A percentile compares a stretch with the other conserved stretches of the same genome.
phyloP scores from a whole-genome alignment of 2,888 invertebrate species.

The Andricus quercusramuli region DNA sequence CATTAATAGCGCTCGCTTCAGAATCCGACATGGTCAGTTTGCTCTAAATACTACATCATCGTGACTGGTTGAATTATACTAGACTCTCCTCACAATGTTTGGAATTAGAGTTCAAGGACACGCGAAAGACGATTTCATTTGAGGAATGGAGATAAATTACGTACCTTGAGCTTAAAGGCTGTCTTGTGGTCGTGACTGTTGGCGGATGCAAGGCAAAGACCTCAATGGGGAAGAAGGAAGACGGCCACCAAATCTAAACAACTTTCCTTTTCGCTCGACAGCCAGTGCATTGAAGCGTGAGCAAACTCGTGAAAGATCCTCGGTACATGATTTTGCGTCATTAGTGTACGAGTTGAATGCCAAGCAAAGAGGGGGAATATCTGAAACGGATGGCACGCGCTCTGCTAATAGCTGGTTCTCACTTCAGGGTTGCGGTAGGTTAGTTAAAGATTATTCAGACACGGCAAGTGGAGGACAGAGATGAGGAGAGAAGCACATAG shows the following conservation, averaged over 20 bases:
- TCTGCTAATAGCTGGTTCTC: conserved; percentile 65
- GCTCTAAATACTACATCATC: conserved; percentile 55
- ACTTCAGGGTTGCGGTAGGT: conserved; percentile 64
- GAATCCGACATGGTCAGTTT: conserved; percentile 64
- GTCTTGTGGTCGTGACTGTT: not conserved
- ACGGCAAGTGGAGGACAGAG: conserved; percentile 33
- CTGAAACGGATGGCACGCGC: conserved; percentile 64
- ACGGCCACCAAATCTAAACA: conserved; percentile 8
- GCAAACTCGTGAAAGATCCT: conserved; percentile 50
- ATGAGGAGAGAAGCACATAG: conserved; percentile 19
- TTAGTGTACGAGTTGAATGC: conserved; percentile 48
- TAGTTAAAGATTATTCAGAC: conserved; percentile 61
- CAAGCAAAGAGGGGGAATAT: conserved; percentile 52
- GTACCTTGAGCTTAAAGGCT: not conserved
- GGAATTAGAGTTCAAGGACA: conserved; percentile 7
- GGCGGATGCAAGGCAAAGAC: not conserved
- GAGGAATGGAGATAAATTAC: not conserved
- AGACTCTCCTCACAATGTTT: not conserved
- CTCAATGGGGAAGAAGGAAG: conserved; percentile 1
- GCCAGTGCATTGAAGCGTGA: conserved; percentile 46
- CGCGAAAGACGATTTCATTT: not conserved
- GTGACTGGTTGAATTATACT: not conserved
- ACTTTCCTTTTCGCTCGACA: conserved; percentile 43
- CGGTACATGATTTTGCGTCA: conserved; percentile 53
- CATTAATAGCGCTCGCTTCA: conserved; percentile 50